These are phyloP conservation scores for Microtus richardsoni DNA, from an alignment of 2,113 vertebrate genomes.

Conservation along the genomic window DNA sequence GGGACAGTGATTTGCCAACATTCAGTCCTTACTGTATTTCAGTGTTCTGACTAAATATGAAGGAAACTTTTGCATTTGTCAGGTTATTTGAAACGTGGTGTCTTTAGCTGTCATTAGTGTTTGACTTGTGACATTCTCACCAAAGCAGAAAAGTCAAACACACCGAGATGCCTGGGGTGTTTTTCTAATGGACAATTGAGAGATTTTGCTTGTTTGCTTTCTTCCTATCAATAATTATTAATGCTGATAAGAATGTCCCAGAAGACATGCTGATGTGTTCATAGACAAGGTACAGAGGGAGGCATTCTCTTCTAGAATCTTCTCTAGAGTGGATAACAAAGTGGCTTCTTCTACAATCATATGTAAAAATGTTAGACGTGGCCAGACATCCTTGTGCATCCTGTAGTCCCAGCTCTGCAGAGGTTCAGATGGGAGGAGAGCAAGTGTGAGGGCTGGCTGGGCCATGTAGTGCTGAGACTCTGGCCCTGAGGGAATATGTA, in stretches of 20 bases:
- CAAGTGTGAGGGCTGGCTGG: neutral
- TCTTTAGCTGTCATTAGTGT: neutral
- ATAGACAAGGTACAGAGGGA: neutral
- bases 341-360: neutral
- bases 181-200: neutral
- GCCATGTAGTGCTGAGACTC: neutral
- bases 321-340: neutral
- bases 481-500: neutral
- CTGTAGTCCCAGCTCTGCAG: neutral
- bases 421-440: neutral
- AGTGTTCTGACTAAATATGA: slow-evolving; percentile 5
- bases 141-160: neutral
- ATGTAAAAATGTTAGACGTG: neutral
- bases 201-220: neutral
- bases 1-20: slow-evolving; percentile 5
- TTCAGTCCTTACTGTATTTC: neutral
- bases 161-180: fast-evolving
- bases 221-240: neutral
- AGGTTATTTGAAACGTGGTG: neutral
- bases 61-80: neutral
- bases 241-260: neutral
- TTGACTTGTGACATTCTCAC: neutral
- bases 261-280: neutral
- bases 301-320: neutral
- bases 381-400: neutral